These are phyloP conservation scores for Alauda arvensis DNA, from an alignment of 2,797 vertebrate genomes.

Conservation along the genomic window DNA sequence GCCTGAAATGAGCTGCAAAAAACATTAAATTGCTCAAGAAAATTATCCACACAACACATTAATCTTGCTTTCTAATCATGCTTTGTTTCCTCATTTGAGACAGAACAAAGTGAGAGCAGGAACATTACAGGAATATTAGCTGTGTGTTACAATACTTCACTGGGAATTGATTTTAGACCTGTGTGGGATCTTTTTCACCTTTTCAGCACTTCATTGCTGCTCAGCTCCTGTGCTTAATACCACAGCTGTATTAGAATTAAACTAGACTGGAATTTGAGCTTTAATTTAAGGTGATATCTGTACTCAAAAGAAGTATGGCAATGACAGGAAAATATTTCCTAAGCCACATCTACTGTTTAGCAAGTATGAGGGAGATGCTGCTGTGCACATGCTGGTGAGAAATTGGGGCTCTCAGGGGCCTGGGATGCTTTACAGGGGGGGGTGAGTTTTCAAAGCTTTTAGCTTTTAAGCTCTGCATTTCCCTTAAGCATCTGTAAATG, in stretches of 20 bases:
- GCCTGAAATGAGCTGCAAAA: not conserved
- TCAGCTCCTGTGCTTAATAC: not conserved
- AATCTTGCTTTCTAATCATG: not conserved
- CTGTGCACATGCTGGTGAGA: not conserved
- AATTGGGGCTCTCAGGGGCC: not conserved
- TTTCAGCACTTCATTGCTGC: not conserved
- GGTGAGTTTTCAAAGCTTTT: not conserved
- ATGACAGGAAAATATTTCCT: not conserved
- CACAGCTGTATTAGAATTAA: not conserved
- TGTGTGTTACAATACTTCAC: not conserved
- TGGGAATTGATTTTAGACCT: not conserved
- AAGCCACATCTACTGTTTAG: not conserved
- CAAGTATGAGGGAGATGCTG: not conserved
- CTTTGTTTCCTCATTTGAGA: constrained; percentile 1
- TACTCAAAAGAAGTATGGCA: not conserved
- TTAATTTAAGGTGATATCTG: not conserved
- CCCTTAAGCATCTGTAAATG: not conserved
- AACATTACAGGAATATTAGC: not conserved
- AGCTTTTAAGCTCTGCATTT: not conserved
- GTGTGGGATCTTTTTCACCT: not conserved
- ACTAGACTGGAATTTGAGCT: not conserved
- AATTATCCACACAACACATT: not conserved
- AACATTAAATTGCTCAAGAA: not conserved
- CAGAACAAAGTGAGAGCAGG: not conserved
- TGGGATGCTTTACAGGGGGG: not conserved